Conservation (phyloP, 2,113 vertebrate genomes). For the Chauna torquata region DNA sequence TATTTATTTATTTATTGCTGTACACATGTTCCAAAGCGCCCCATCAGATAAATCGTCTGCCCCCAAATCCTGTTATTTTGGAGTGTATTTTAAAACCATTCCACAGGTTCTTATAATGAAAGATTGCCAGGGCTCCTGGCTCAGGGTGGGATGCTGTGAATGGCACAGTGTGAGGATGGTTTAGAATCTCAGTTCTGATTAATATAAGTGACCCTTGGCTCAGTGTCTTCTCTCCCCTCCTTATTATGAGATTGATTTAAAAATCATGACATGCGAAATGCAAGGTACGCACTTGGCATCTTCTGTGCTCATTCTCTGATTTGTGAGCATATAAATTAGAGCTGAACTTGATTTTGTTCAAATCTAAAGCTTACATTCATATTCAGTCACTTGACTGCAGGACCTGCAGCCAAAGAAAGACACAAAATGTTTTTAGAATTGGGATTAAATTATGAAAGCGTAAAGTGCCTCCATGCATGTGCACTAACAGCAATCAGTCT, state of each 20-base stretch:
- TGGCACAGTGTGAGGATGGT: background rate
- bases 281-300: background rate
- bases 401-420: background rate
- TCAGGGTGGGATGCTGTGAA: background rate
- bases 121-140: background rate
- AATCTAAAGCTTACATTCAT: background rate
- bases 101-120: background rate
- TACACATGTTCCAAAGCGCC: background rate
- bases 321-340: background rate
- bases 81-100: background rate
- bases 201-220: background rate
- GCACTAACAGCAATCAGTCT: background rate
- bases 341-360: background rate
- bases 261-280: background rate
- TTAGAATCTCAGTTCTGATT: background rate
- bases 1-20: background rate
- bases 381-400: background rate
- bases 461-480: background rate
- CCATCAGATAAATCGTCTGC: background rate
- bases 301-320: background rate
- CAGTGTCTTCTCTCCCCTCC: background rate
- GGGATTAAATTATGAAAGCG: background rate
- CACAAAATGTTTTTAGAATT: background rate
- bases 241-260: background rate
- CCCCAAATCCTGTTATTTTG: background rate